Base-by-base conservation (phyloP, 2,888 invertebrate species). In the Diarsia rubi region DNA sequence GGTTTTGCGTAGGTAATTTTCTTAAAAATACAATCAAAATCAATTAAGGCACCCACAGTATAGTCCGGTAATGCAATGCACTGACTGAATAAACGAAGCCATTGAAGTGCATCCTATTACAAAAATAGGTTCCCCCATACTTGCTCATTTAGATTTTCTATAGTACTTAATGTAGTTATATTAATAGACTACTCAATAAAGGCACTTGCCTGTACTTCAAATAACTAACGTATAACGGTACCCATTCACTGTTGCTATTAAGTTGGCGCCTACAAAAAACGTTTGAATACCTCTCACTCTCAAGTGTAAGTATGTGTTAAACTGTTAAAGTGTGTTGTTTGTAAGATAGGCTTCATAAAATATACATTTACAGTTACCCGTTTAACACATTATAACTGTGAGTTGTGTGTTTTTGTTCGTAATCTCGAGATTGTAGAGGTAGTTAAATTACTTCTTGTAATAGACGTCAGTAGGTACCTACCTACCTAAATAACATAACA, bases 311-410 rank as follows among this genome's bases (percentile, higher is more conserved):
- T 21, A 24, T 3, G 42, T 63, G 24, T 44, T 37, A 70, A 71
- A 37, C 37, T 37, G 37, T 37, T 37, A 37, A 0, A 37, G 37
- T 4, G 45, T 52, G 42, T 45, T 42, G 45, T 81, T 63, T 76
- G 64, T 64, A 59, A n/a, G 16, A 19, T 54, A 62, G 27, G 27
- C 68, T 69, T 69, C 21, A 68, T 67, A 37, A 37, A 31, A 31
- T 31, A 37, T 37, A 5, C 37, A 72, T 79, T 62, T 57, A 83
- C 81, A 37, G 80, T 69, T 73, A 83, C 1, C 24, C 42, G 24
- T 47, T 73, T 66, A 79, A 62, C 73, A 82, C 65, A 44, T 49
- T 49, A 24, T 63, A 73, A 73, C 80, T 65, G 80, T 69, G 52
- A 45, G 16, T 52, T 79, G 45, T 47, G 27, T 47, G 65, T 69